Percentiles rank a stretch among this genome's conserved stretches.
phyloP scores from a whole-genome alignment of 2,797 vertebrate genomes.

The Brachyalestes nurse region DNA sequence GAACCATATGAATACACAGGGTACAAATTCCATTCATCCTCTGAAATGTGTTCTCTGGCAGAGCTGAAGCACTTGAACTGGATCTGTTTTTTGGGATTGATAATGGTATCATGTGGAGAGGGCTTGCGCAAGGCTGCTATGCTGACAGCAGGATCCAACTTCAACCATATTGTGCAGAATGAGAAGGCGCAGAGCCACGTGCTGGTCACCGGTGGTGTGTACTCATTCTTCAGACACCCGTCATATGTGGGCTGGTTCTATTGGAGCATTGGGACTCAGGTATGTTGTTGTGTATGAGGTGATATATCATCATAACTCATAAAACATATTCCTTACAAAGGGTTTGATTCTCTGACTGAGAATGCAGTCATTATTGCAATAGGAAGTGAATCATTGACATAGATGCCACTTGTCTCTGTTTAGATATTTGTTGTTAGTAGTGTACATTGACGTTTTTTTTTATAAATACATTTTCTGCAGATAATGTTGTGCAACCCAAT shows the following conservation, averaged over 20 bases:
- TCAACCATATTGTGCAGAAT: slow-evolving; percentile 98
- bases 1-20: neutral
- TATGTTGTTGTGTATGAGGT: slow-evolving; percentile 59
- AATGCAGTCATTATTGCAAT: too few species aligned
- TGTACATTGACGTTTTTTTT: neutral
- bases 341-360: neutral
- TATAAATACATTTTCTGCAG: slow-evolving; percentile 68
- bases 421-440: neutral
- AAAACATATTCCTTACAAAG: neutral
- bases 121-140: slow-evolving; percentile 92
- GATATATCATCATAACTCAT: neutral
- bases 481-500: slow-evolving; percentile 94
- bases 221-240: slow-evolving; percentile 92
- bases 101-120: slow-evolving; percentile 94
- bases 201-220: slow-evolving; percentile 92
- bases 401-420: too few species aligned
- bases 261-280: slow-evolving; percentile 99
- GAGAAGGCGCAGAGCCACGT: slow-evolving; percentile 94
- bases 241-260: slow-evolving; percentile 99
- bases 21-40: neutral
- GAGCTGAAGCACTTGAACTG: slow-evolving; percentile 92
- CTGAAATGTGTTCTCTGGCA: slow-evolving; percentile 62
- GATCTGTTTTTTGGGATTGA: slow-evolving; percentile 86
- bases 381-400: too few species aligned
- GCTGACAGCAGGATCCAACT: slow-evolving; percentile 97